A percentile compares a stretch with the other conserved stretches of the same genome.
These are phyloP conservation scores for Panulirus ornatus DNA, from an alignment of 1,140 invertebrate genomes.

Conservation along the genomic window DNA sequence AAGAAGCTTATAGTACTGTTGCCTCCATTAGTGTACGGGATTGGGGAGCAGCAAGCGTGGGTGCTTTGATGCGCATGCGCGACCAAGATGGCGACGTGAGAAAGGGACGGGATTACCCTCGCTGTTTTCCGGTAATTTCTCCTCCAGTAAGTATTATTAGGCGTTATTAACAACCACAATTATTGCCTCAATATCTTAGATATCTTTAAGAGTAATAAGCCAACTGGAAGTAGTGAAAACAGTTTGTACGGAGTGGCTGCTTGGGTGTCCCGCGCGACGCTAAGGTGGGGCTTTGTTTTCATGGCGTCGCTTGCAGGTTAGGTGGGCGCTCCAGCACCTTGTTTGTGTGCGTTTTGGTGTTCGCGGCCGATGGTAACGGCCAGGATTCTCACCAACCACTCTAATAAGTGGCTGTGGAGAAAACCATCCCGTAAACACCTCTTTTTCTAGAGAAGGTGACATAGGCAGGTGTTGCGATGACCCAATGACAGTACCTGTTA, in stretches of 20 bases:
- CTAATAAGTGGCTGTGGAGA: too few species aligned
- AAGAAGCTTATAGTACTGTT: neutral
- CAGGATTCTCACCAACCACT: neutral
- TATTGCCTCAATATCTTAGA: neutral
- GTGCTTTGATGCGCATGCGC: slow-evolving; percentile 31
- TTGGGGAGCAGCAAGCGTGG: neutral
- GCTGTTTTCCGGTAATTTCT: slow-evolving; percentile 40
- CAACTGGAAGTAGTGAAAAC: too few species aligned
- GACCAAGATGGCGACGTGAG: slow-evolving; percentile 68
- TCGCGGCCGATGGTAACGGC: neutral
- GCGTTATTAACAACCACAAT: neutral
- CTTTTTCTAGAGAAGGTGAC: too few species aligned
- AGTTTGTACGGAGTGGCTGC: neutral
- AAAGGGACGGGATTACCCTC: slow-evolving; percentile 28
- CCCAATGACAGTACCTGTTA: too few species aligned
- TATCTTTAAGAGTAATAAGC: neutral
- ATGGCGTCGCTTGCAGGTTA: neutral
- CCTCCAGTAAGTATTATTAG: slow-evolving; percentile 53
- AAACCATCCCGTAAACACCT: too few species aligned
- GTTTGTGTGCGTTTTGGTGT: too few species aligned
- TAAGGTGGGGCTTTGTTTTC: slow-evolving; percentile 57
- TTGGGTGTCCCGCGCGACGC: neutral
- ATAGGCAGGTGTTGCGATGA: too few species aligned
- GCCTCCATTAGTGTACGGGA: too few species aligned
- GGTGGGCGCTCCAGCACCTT: neutral